Evolutionary conservation across 2,888 invertebrate species (phyloP).

Genomic region (Pegoplata infirma): DNA sequence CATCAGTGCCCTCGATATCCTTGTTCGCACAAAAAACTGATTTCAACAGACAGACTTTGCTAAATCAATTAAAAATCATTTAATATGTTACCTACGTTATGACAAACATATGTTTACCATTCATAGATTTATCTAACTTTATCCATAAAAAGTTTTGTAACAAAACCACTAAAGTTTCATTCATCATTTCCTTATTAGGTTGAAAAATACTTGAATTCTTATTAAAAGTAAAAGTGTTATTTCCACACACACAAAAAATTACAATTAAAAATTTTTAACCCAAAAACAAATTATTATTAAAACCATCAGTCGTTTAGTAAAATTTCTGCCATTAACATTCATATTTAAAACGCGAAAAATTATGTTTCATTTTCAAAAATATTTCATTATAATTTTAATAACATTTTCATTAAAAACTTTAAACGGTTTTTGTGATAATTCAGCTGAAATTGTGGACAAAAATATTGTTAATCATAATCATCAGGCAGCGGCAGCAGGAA

Average conservation of each 20-base stretch:
- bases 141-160: no score
- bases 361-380: constrained; percentile 11
- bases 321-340: neutral
- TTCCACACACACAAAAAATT: neutral
- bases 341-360: neutral
- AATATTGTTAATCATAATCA: constrained; percentile 42
- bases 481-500: neutral
- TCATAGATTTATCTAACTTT: no score
- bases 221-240: neutral
- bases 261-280: neutral
- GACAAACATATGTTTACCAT: no score
- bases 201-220: neutral
- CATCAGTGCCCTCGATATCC: no score
- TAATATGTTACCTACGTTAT: no score
- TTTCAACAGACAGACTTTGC: no score
- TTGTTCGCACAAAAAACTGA: no score
- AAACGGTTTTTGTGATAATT: neutral
- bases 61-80: no score
- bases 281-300: neutral
- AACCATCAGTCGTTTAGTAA: constrained; percentile 18
- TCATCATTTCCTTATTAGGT: constrained; percentile 15
- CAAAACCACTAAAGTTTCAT: no score
- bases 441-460: neutral
- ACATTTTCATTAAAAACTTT: neutral
- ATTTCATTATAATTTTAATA: constrained; percentile 34